Evolutionary conservation across 2,113 vertebrate species (phyloP), one percentile per base, ranked within the genome.

Genomic region (Nibea albiflora): DNA sequence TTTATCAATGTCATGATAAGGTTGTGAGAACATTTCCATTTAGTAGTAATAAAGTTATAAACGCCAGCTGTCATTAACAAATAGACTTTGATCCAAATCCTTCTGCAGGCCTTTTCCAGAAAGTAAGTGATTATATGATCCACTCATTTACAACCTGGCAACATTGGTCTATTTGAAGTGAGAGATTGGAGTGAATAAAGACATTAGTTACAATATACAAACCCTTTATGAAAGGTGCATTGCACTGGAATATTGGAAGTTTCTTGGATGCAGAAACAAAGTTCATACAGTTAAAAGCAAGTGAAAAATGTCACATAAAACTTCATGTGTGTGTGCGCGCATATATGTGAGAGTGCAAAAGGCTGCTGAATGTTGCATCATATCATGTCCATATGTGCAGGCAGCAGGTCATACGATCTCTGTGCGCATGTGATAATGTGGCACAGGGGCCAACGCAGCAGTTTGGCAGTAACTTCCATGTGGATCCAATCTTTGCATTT

Each of bases 341-440:
- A 12, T 46, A 14, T 46, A 12, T 72, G 28, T 15, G 50, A 53
- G 56, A 53, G 19, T 17, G 54, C 31, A 53, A 42, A 19, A 50
- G 53, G 50, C 62, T 81, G 42, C 49, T 61, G 6, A 44, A 31
- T 31, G 58, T 76, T 88, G 64, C 83, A 49, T 81, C 70, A 81
- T 52, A 72, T 81, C 67, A 66, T 58, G 68, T 79, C 76, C 79
- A 78, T 70, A 61, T 85, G 84, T 72, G 58, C 26, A 53, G 49
- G 22, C 80, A 74, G 80, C 56, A 66, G 54, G 6, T 76, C 75
- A 74, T n/a, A 52, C 71, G 84, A 81, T 56, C 62, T 61, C 24
- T 8, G 15, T 64, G 52, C 62, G 82, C 35, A 76, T 75, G 78
- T 74, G 82, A 83, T 78, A 87, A 84, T 86, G 66, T 70, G 78